Conservation (phyloP, 2,113 vertebrate species). For the Proteles cristata region DNA sequence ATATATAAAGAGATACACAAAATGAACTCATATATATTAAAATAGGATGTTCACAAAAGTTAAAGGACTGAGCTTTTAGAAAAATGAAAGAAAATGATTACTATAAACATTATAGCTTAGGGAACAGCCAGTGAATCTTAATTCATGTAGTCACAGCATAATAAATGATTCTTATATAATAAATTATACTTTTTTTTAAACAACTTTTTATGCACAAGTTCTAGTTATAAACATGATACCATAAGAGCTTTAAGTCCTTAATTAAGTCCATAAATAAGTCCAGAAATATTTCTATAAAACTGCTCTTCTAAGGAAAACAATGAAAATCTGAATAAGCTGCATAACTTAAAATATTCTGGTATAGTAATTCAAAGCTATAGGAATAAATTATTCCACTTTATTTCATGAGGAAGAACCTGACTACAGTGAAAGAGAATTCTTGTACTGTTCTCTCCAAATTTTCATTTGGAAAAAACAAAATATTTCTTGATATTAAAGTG, state of each 20-base stretch:
- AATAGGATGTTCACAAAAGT: not conserved
- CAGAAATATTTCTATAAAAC: constrained; percentile 22
- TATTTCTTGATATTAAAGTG: not conserved
- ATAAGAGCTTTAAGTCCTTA: not conserved
- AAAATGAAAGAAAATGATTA: constrained; percentile 25
- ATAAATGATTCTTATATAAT: not conserved
- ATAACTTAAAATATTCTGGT: not conserved
- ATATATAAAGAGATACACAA: not conserved
- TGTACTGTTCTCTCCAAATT: not conserved
- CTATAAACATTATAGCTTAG: not conserved
- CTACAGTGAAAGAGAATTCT: not conserved
- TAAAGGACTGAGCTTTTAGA: not conserved
- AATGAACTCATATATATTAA: not conserved
- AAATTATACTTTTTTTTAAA: not conserved
- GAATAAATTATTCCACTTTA: not conserved
- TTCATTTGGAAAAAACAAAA: not conserved
- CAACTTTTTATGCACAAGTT: not conserved
- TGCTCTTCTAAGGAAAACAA: not conserved
- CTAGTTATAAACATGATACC: not conserved
- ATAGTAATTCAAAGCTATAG: constrained; percentile 15
- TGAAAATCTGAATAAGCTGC: not conserved
- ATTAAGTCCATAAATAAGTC: too few relatives aligned
- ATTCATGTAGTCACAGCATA: not conserved
- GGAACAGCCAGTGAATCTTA: not conserved
- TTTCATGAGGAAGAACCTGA: not conserved